These are phyloP conservation scores for Heliconius cydno DNA, from an alignment of 2,888 invertebrate species.

Conservation along the genomic window DNA sequence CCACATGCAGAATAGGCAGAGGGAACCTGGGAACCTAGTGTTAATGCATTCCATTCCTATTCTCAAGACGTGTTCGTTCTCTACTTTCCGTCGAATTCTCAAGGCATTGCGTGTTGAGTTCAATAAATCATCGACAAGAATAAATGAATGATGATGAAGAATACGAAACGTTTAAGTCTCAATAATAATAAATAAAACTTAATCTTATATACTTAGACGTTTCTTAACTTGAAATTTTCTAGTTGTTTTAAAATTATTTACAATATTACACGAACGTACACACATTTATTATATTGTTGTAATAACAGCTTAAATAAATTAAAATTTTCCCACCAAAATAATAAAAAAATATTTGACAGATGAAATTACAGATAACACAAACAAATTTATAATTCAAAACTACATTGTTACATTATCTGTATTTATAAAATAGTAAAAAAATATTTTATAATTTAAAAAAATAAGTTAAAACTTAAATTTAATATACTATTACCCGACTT, in stretches of 20 bases:
- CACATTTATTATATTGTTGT: neutral
- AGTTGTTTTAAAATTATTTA: neutral
- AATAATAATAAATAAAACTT: too few relatives aligned
- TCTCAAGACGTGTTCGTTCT: too few relatives aligned
- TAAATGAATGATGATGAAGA: too few relatives aligned
- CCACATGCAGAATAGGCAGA: too few relatives aligned
- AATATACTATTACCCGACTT: constrained; percentile 6
- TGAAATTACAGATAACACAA: constrained; percentile 6
- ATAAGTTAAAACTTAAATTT: neutral
- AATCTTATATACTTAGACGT: too few relatives aligned
- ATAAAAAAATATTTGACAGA: neutral
- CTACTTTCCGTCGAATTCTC: too few relatives aligned
- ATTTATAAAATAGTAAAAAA: neutral
- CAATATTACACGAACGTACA: neutral
- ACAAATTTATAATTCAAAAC: neutral
- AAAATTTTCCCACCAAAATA: neutral
- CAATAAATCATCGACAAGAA: too few relatives aligned
- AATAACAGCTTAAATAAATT: neutral
- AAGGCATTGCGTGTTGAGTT: too few relatives aligned
- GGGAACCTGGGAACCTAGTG: too few relatives aligned
- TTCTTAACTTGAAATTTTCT: neutral
- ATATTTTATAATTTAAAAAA: neutral
- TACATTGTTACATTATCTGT: neutral
- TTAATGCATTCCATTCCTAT: too few relatives aligned
- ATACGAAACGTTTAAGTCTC: too few relatives aligned